Conservation (phyloP, 1,140 invertebrate species). For the Onthophagus taurus region DNA sequence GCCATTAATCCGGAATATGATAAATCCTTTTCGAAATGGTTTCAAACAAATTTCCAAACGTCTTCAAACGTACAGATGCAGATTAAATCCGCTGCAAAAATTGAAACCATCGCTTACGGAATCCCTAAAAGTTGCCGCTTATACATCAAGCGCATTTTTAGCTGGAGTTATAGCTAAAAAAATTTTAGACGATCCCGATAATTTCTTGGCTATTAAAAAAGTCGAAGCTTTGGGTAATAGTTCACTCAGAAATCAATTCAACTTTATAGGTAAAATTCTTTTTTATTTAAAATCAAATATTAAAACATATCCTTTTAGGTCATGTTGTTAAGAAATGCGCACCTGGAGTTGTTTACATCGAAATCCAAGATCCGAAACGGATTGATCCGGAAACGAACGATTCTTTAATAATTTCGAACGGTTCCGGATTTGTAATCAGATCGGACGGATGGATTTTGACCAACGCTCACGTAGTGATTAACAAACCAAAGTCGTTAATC, state of each 20-base stretch:
- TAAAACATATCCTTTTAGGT: no score
- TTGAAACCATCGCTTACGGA: neutral
- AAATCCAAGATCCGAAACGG: conserved; percentile 63
- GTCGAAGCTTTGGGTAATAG: conserved; percentile 6
- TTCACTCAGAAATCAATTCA: conserved; percentile 36
- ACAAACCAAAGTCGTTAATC: conserved; percentile 58
- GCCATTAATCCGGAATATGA: no score
- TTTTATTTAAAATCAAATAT: no score
- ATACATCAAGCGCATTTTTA: neutral
- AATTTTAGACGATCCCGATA: neutral
- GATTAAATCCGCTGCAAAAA: no score
- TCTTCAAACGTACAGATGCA: no score
- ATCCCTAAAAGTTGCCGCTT: neutral
- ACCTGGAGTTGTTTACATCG: conserved; percentile 80
- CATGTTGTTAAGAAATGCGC: conserved; percentile 78
- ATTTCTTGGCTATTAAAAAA: neutral
- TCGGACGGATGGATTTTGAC: conserved; percentile 85
- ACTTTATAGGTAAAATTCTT: conserved; percentile 94
- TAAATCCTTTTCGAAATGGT: no score
- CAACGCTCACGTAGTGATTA: conserved; percentile 88
- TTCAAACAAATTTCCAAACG: no score
- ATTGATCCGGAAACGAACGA: conserved; percentile 50
- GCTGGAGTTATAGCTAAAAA: neutral
- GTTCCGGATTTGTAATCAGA: conserved; percentile 85
- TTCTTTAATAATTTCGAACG: conserved; percentile 61